Base-by-base conservation (phyloP, 2,113 vertebrate species). In the Nothoprocta perdicaria region DNA sequence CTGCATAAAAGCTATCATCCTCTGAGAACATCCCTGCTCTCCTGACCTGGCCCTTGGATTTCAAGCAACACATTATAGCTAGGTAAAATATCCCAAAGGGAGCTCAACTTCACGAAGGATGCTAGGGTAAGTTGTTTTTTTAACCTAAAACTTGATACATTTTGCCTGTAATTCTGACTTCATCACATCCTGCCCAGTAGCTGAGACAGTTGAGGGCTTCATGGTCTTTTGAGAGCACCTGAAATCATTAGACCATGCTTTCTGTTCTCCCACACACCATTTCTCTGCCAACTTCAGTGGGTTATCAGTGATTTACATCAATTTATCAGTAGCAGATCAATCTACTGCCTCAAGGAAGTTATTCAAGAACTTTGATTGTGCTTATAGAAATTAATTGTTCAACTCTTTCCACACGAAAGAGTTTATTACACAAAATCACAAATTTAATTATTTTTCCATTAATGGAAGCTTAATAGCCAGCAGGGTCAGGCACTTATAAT, bases 1-100 rank as follows among this genome's bases (percentile, higher is more conserved):
- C 58, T 9, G 8, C 16, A 5, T 0, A 0, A 52, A 40, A 84
- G 45, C 7, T 27, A 33, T 46, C 1, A 0, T 46, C 17, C 11
- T 11, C 11, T 2, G 3, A 10, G 31, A 3, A 43, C 66, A 12
- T 67, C 8, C 8, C 15, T 27, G 22, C 22, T 48, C 45, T 33
- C 31, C 22, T 63, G 45, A 48, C 12, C 24, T 14, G 16, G 33
- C 48, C 9, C 62, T 23, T 83, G 53, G 14, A 53, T 83, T 88
- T 85, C 67, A 76, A 62, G 7, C 12, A 69, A 48, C 12, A 26
- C 7, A 7, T 72, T 53, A 7, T 31, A 43, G 62, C 79, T 72
- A 79, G 13, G 23, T 23, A 82, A 85, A 72, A 63, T 67, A 50
- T 58, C 26, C 27, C 14, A 48, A 63, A 94, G 29, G 13, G 48